Conservation (phyloP, 2,888 invertebrate species). For the Oscheius sp. region DNA sequence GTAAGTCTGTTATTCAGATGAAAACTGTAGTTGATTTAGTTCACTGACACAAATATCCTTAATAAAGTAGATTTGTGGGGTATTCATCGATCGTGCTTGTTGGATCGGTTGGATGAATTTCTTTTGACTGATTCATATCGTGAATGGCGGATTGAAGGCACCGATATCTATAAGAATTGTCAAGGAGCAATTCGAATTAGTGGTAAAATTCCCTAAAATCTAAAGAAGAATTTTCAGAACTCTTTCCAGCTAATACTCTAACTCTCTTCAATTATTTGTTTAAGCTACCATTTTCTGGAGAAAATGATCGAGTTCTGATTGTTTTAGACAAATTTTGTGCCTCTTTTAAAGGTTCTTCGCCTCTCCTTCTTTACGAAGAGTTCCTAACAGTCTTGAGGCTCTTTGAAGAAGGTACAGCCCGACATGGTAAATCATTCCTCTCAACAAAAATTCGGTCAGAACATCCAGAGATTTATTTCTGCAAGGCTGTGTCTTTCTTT, state of each 20-base stretch:
- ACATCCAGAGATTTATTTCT: no score
- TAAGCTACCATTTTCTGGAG: neutral
- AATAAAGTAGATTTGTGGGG: neutral
- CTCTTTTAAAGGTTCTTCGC: no score
- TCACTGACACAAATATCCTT: no score
- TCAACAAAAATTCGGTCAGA: no score
- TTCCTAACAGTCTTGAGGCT: no score
- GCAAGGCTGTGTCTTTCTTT: no score
- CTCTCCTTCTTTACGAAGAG: no score
- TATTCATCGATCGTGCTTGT: neutral
- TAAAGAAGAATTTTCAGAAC: neutral
- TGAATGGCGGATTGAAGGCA: neutral
- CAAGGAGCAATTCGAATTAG: neutral
- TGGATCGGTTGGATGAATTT: neutral
- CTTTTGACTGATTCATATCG: neutral
- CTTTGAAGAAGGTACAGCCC: no score
- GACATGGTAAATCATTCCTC: no score
- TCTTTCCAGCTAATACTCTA: neutral
- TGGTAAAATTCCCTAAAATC: neutral
- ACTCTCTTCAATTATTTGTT: neutral
- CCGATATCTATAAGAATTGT: neutral
- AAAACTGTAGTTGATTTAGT: no score
- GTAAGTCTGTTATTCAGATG: no score
- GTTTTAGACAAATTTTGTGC: neutral
- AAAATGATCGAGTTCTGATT: neutral